Conservation (phyloP, 2,888 invertebrate species). For the Rhingia rostrata region DNA sequence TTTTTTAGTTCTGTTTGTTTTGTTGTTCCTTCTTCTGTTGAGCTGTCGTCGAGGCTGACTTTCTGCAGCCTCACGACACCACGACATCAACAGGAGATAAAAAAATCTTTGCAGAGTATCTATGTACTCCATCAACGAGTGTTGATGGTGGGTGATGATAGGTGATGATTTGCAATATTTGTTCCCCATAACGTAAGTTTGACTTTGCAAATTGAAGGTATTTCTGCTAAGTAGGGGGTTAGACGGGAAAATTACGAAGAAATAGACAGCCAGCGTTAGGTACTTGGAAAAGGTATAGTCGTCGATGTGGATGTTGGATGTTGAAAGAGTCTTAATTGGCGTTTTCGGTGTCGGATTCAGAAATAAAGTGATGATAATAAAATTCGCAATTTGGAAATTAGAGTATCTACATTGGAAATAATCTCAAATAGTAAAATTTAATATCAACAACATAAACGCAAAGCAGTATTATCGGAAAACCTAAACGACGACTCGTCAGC, state of each 20-base stretch:
- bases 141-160: slow-evolving; percentile 34
- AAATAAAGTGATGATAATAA: too few species aligned
- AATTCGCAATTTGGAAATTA: background rate
- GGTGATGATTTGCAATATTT: slow-evolving; percentile 50
- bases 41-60: background rate
- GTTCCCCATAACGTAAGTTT: slow-evolving; percentile 3
- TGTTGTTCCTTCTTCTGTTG: background rate
- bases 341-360: too few species aligned
- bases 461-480: too few species aligned
- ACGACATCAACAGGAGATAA: background rate
- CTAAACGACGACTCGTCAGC: too few species aligned
- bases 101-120: slow-evolving; percentile 16
- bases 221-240: slow-evolving; percentile 19
- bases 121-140: slow-evolving; percentile 14
- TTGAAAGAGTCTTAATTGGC: background rate
- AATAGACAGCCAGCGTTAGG: background rate
- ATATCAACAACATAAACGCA: too few species aligned
- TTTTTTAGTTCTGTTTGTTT: background rate
- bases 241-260: background rate
- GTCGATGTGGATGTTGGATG: slow-evolving; percentile 12
- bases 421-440: too few species aligned
- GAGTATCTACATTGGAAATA: background rate
- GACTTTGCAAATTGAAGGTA: slow-evolving; percentile 24
- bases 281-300: slow-evolving; percentile 17
- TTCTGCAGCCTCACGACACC: slow-evolving; percentile 19